phyloP scores from a whole-genome alignment of 2,888 invertebrate species.

The Tipula lateralis region DNA sequence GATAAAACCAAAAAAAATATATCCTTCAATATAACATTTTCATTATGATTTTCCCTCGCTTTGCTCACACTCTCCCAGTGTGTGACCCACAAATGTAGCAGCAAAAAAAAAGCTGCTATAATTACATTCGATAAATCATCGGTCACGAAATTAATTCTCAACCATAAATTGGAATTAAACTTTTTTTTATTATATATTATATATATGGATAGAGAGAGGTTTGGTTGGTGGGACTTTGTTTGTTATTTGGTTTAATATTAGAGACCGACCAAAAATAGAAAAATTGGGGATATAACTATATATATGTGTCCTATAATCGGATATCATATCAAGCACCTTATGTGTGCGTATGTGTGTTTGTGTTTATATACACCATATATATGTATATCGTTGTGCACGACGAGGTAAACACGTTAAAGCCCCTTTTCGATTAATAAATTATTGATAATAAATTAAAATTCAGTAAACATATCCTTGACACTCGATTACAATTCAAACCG shows the following conservation, averaged over 20 bases:
- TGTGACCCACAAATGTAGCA: not conserved
- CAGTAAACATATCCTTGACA: not conserved
- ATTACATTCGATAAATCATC: not conserved
- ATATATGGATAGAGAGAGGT: too few species aligned
- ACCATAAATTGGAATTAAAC: not conserved
- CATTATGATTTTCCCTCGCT: not conserved
- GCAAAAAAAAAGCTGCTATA: not conserved
- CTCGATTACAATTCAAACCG: not conserved
- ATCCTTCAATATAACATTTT: not conserved
- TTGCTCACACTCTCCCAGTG: not conserved
- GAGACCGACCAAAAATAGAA: not conserved
- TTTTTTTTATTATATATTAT: not conserved
- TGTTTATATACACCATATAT: not conserved
- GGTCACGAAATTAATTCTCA: not conserved
- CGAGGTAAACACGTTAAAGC: not conserved
- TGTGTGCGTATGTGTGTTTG: too few species aligned
- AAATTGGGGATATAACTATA: not conserved
- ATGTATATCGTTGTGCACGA: not conserved
- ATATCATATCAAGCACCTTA: not conserved
- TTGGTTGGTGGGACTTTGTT: not conserved
- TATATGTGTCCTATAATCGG: not conserved
- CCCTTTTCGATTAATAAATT: not conserved
- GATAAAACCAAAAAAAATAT: too few species aligned
- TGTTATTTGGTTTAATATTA: not conserved
- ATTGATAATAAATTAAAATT: constrained; percentile 11